Base-by-base conservation (phyloP, 2,113 vertebrate species). In the Pseudonaja textilis region DNA sequence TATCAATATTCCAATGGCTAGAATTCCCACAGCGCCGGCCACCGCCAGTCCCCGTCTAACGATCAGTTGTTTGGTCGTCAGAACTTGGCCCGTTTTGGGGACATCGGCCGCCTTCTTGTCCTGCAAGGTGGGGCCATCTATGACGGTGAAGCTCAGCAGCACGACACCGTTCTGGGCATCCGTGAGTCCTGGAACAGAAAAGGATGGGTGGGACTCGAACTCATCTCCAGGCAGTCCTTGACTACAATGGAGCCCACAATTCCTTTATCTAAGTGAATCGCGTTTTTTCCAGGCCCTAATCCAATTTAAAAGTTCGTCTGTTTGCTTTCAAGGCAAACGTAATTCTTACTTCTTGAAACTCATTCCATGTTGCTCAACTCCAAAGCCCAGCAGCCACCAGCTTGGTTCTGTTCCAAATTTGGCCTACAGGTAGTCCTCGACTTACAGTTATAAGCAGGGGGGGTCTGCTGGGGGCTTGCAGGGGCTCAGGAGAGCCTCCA, bases 1-100 rank as follows among this genome's bases (percentile, higher is more conserved):
- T 2, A 96, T 0, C 1, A 85, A 0, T 0, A 97, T 0, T 20
- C 97, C 96, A 0, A 57, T 74, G 0, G 5, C 90, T 0, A 97
- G 93, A 0, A 90, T 10, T 0, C 56, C 57, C 0, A 95, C 0
- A 0, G 96, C 95, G 0, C 9, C 85, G 0, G 22, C 93, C 0
- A 3, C 92, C 0, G 92, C 96, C 59, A 97, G 93, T 34, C 52
- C 96, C 0, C 97, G 96, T 0, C 94, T 81, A 0, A 97, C 0
- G 2, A 96, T 55, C 91, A 97, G 59, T 56, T 95, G 25, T 42
- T 25, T 95, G 29, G 85, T 93, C n/a, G 93, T 90, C 50, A 47
- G 1, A 0, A 18, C 0, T 0, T 87, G 0, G 23, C 55, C 18
- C 0, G 9, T 39, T 0, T 22, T 12, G 0, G 61, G 1, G 0